Base-by-base conservation (phyloP, 2,797 vertebrate genomes). In the Clarias platycephalus region DNA sequence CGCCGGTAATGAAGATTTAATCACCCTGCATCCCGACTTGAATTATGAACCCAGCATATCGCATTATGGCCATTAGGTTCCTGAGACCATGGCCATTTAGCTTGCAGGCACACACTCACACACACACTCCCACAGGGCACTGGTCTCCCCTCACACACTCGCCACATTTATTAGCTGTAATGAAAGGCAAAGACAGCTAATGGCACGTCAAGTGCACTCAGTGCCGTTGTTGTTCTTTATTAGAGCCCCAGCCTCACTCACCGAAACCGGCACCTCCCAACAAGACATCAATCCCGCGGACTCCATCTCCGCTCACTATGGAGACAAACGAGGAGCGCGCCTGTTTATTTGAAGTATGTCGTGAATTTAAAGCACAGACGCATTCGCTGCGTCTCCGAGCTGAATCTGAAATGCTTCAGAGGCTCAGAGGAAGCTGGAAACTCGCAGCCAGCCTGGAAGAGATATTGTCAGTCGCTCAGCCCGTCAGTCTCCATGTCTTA, bases 1-100 rank as follows among this genome's bases (percentile, higher is more conserved):
- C 55, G 53, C 87, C 84, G 84, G 83, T 93, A 92, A 94, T 94
- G 92, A 93, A 92, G 91, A 93, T 93, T 92, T 94, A 94, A 93
- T 94, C 93, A 93, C 90, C 90, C 84, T 78, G 86, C 88, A 87
- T 90, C 90, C 90, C 86, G 34, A 78, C 84, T 70, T 91, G 91
- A 93, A 89, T 94, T 93, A 94, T 93, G 91, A 91, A 90, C 87
- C 86, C 85, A 85, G 77, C 84, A 82, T 87, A 88, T 88, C 76
- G 87, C 89, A 89, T 89, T 88, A 72, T 75, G 85, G 76, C 90
- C 91, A 93, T 90, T 91, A 90, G 78, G 86, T 85, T 92, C 90
- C 86, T 13, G 84, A 90, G 91, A 90, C 90, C 83, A 79, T 77
- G 78, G 87, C 86, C 88, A 92, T 92, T 91, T 91, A 88, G 55